Evolutionary conservation across 2,888 invertebrate species (phyloP), one percentile per base, ranked within the genome.

Genomic region (Timandra comae): DNA sequence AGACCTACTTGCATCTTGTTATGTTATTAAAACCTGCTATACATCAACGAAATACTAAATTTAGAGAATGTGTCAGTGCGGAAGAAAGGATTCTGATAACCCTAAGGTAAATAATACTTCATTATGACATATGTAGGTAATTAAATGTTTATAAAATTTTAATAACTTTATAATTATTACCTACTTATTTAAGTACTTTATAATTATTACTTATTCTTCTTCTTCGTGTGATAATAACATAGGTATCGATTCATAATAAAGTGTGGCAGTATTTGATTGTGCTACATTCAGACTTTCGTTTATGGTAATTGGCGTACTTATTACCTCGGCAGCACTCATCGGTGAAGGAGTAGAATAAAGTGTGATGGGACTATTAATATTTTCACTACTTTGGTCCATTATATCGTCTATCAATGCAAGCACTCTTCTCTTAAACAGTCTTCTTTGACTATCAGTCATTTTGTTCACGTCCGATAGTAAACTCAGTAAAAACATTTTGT

Each of bases 201-300:
- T 16, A 16, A 16, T 16, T 16, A 16, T 16, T 16, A 16, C 16
- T 16, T 16, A 16, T 16, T 16, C 16, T 16, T 16, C 16, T 4
- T 16, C 16, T 16, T 16, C 16, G 3, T 16, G 16, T 35, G 35
- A 36, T 36, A 36, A 36, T 21, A 33, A 33, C 29, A 33, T 33
- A 33, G 33, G 35, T 30, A 28, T 35, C 26, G 29, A 34, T 34
- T 35, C 35, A 35, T 35, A 38, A 38, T 38, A 38, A 38, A 38
- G 36, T 21, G 36, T 37, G 32, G 32, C 36, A 37, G 25, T 37
- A 37, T 37, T 29, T 37, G 32, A 32, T 37, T 37, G 36, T 34
- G 5, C 16, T 16, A 34, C 34, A 34, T 34, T 34, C 29, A 29
- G 34, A 34, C 34, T 31, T 31, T 33, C 27, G 33, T 33, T 28